Evolutionary conservation across 2,113 vertebrate genomes (phyloP).

Genomic region (Danionella cerebrum): DNA sequence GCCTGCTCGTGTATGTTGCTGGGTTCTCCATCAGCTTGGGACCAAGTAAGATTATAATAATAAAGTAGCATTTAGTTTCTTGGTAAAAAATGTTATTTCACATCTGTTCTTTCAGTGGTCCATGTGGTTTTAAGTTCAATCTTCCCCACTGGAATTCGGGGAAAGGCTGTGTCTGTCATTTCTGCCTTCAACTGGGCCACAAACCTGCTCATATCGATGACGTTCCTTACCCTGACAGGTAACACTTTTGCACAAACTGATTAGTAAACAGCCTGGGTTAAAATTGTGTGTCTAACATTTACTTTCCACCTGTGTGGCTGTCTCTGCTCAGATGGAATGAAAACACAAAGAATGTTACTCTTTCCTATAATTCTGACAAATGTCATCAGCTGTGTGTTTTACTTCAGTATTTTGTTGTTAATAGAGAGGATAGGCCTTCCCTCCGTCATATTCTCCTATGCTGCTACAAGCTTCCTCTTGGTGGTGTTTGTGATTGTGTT

Average conservation of each 20-base stretch:
- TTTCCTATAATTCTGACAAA: too few species aligned
- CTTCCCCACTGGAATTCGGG: constrained; percentile 86
- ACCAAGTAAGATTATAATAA: constrained; percentile 90
- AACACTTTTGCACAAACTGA: constrained; percentile 31
- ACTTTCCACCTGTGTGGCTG: not conserved
- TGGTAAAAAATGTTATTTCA: too few species aligned
- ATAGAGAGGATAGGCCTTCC: constrained; percentile 80
- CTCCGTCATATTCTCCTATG: constrained; percentile 82
- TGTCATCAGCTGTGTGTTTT: too few species aligned
- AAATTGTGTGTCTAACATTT: not conserved
- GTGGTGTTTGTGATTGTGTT: constrained; percentile 80
- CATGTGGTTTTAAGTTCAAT: constrained; percentile 92
- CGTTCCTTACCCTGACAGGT: constrained; percentile 89
- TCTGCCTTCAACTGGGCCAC: constrained; percentile 91
- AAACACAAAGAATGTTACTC: not conserved
- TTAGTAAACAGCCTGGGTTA: not conserved
- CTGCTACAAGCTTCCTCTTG: constrained; percentile 77
- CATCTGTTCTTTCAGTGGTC: constrained; percentile 70
- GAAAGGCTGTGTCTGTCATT: constrained; percentile 84
- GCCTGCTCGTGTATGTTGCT: constrained; percentile 82
- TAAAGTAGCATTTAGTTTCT: too few species aligned
- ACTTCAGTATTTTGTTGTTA: constrained; percentile 4
- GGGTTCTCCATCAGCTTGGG: constrained; percentile 91
- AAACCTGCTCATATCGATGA: constrained; percentile 92
- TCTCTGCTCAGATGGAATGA: not conserved